Evolutionary conservation across 1,140 invertebrate species (phyloP).

Genomic region (Cheumatopsyche charites): DNA sequence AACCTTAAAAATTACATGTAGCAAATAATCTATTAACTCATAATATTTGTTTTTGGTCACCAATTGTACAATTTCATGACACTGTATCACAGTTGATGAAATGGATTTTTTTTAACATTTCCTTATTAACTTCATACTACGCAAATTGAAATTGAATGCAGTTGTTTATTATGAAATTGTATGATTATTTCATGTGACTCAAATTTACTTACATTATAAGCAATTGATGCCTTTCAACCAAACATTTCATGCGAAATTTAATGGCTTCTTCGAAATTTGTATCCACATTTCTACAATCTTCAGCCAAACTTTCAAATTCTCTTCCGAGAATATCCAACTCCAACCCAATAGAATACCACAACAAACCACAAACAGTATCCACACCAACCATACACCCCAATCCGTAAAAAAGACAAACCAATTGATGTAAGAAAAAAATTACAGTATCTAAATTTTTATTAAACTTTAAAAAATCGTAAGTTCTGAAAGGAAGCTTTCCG

Average conservation of each 20-base stretch:
- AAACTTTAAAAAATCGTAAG: conserved; percentile 35
- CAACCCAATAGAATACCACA: conserved; percentile 40
- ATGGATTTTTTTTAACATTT: neutral
- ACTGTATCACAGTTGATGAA: too few species aligned
- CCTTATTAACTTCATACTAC: too few species aligned
- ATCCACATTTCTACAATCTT: neutral
- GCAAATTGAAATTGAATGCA: too few species aligned
- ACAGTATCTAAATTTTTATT: neutral
- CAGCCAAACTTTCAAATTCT: conserved; percentile 35
- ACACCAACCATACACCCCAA: conserved; percentile 26
- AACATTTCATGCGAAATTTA: conserved; percentile 11
- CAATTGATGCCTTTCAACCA: conserved; percentile 41
- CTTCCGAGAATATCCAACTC: conserved; percentile 38
- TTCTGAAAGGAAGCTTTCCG: conserved; percentile 31
- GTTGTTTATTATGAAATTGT: neutral
- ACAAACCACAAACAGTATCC: conserved; percentile 16
- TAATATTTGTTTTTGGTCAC: too few species aligned
- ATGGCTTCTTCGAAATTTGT: neutral
- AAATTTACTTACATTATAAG: conserved; percentile 42
- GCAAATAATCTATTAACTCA: too few species aligned
- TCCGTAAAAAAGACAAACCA: conserved; percentile 14
- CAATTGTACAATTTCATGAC: too few species aligned
- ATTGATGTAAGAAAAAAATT: conserved; percentile 29
- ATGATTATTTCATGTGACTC: too few species aligned
- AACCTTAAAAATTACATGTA: conserved; percentile 33